Conservation (phyloP, 2,888 invertebrate genomes). For the Phania funesta region DNA sequence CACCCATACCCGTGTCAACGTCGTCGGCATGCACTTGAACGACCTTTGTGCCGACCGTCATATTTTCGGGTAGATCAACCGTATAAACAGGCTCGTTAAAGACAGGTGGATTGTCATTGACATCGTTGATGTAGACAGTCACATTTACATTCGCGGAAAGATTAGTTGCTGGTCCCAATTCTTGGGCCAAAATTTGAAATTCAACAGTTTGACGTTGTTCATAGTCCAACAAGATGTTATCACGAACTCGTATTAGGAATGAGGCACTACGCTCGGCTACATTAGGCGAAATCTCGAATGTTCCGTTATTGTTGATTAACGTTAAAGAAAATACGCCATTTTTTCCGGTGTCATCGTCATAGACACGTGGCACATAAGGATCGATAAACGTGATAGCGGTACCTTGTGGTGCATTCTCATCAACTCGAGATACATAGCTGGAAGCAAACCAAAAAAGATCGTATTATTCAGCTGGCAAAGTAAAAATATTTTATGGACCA, state of each 20-base stretch:
- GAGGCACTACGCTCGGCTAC: conserved; percentile 89
- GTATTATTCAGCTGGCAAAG: too few relatives aligned
- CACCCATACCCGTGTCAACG: conserved; percentile 88
- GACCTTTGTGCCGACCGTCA: conserved; percentile 87
- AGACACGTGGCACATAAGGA: conserved; percentile 86
- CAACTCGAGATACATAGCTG: conserved; percentile 88
- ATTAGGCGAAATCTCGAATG: conserved; percentile 92
- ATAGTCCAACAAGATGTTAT: conserved; percentile 91
- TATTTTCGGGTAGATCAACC: conserved; percentile 90
- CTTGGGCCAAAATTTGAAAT: conserved; percentile 90
- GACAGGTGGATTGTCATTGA: conserved; percentile 93
- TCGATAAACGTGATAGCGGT: conserved; percentile 87
- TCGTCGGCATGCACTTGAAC: conserved; percentile 90
- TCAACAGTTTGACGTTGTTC: conserved; percentile 88
- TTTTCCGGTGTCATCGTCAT: conserved; percentile 90
- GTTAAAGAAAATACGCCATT: conserved; percentile 90
- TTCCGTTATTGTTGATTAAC: conserved; percentile 90
- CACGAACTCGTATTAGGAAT: conserved; percentile 91
- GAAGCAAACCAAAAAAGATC: conserved; percentile 12
- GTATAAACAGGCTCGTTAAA: conserved; percentile 88
- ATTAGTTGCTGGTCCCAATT: conserved; percentile 88
- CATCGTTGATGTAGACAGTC: conserved; percentile 89
- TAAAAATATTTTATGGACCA: background rate
- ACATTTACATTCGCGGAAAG: conserved; percentile 88
- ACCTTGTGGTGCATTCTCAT: conserved; percentile 92